These are phyloP conservation scores for Catocala nupta DNA, from an alignment of 2,888 invertebrate species.

Conservation along the genomic window DNA sequence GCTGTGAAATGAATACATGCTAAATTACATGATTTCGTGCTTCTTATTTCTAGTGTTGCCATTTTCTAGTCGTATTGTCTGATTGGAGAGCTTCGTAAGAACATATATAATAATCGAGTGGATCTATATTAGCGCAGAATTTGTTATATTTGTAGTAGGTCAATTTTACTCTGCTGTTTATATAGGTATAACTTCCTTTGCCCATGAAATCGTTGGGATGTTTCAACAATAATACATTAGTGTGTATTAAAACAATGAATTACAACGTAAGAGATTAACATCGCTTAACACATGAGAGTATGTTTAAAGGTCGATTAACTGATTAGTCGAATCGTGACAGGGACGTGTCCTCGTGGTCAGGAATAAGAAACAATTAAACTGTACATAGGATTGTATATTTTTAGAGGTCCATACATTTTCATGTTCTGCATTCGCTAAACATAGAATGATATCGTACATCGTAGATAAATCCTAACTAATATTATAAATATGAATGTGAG, in stretches of 20 bases:
- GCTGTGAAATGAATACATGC: background rate
- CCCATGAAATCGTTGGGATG: too few relatives aligned
- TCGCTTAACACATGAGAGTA: constrained; percentile 41
- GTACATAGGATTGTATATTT: constrained; percentile 30
- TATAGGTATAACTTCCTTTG: too few relatives aligned
- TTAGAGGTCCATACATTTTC: constrained; percentile 35
- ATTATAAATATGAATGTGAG: too few relatives aligned
- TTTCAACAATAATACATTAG: background rate
- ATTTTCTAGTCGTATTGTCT: constrained; percentile 8
- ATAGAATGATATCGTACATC: too few relatives aligned
- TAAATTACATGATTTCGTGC: constrained; percentile 6
- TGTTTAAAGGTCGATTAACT: constrained; percentile 48
- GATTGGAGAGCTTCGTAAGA: constrained; percentile 23
- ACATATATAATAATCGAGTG: too few relatives aligned
- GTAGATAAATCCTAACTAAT: too few relatives aligned
- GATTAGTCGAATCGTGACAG: constrained; percentile 46
- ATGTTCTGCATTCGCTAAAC: constrained; percentile 18
- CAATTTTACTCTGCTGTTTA: too few relatives aligned
- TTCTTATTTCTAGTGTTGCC: constrained; percentile 22
- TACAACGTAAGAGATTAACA: constrained; percentile 33
- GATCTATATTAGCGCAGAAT: constrained; percentile 30
- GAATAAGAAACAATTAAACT: constrained; percentile 33
- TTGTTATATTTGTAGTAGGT: too few relatives aligned
- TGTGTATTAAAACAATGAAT: constrained; percentile 26
- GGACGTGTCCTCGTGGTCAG: constrained; percentile 35